Conservation (phyloP, 2,113 vertebrate genomes). For the Oxyura jamaicensis region DNA sequence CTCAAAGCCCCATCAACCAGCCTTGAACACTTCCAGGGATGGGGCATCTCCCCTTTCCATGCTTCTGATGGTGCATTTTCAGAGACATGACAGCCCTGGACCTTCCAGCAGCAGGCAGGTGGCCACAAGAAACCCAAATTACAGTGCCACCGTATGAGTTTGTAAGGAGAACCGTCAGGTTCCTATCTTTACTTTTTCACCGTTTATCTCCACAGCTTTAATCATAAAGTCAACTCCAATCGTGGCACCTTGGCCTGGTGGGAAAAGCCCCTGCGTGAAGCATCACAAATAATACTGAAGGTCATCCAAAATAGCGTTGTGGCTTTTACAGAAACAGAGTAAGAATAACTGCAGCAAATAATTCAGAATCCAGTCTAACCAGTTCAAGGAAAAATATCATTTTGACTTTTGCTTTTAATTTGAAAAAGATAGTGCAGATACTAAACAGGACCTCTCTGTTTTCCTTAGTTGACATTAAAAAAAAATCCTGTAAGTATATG, state of each 20-base stretch:
- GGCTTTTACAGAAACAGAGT: not conserved
- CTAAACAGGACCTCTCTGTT: not conserved
- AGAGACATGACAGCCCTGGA: not conserved
- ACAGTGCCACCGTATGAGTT: fast-evolving
- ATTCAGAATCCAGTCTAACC: not conserved
- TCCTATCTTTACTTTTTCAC: conserved; percentile 97
- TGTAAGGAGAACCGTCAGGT: not conserved
- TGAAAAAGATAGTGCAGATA: not conserved
- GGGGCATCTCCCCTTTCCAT: not conserved
- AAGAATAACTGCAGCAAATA: not conserved
- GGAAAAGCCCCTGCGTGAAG: conserved; percentile 89
- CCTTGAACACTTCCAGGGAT: too few relatives aligned
- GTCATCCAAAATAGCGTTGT: too few relatives aligned
- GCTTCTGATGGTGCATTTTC: too few relatives aligned
- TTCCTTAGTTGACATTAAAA: not conserved
- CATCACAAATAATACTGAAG: not conserved
- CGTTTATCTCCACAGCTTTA: conserved; percentile 98
- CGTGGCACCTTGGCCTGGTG: conserved; percentile 97
- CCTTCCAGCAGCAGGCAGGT: not conserved
- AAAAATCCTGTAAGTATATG: too few relatives aligned
- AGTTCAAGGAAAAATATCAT: not conserved
- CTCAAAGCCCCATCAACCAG: too few relatives aligned
- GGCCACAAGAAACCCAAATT: not conserved
- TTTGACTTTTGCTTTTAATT: not conserved
- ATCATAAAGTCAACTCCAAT: conserved; percentile 99